Conservation (phyloP, 2,113 vertebrate species). For the Aleadryas rufinucha region DNA sequence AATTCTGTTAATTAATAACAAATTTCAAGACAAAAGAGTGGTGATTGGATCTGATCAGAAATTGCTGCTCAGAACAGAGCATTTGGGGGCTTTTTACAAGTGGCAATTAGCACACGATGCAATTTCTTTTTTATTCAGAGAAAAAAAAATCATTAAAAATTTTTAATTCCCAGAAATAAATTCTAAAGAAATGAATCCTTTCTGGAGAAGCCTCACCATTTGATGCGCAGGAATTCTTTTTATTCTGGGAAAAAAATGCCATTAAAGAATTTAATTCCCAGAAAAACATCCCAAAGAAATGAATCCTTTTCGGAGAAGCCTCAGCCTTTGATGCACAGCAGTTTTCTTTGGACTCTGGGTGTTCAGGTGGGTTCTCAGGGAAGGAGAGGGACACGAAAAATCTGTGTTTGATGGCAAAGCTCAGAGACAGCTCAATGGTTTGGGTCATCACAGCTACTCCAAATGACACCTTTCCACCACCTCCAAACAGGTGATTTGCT, state of each 20-base stretch:
- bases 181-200: not conserved
- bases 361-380: not conserved
- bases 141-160: not conserved
- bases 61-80: not conserved
- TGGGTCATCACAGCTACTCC: not conserved
- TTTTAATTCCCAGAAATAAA: not conserved
- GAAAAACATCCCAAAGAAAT: not conserved
- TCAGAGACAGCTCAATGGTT: not conserved
- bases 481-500: not conserved
- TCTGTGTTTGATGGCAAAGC: not conserved
- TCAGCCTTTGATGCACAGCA: not conserved
- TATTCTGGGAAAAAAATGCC: not conserved
- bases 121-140: not conserved
- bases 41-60: conserved; percentile 4
- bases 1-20: conserved; percentile 26
- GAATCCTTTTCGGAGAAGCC: not conserved
- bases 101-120: not conserved
- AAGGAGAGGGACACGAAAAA: not conserved
- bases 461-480: not conserved
- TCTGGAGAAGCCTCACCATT: not conserved
- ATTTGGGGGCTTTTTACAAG: not conserved
- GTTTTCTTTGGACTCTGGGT: not conserved
- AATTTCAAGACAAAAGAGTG: conserved; percentile 16
- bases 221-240: not conserved
- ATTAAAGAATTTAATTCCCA: not conserved